Evolutionary conservation across 2,888 invertebrate genomes (phyloP).

Genomic region (Terebella lapidaria): DNA sequence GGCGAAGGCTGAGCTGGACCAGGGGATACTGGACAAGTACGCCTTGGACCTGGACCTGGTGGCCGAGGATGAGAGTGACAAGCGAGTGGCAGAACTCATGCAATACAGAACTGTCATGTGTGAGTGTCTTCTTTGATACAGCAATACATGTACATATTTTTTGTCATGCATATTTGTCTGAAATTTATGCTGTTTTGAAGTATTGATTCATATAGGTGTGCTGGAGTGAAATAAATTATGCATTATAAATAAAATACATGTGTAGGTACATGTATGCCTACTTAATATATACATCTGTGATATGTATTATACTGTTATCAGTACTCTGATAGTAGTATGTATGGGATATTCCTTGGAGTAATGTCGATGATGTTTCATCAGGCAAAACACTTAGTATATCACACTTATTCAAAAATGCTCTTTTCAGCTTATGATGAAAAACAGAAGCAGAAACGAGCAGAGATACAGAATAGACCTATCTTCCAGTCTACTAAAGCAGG

Average conservation of each 20-base stretch:
- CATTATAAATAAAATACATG: too few relatives aligned
- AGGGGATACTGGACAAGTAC: conserved; percentile 67
- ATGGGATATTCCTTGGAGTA: too few relatives aligned
- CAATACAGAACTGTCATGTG: conserved; percentile 4
- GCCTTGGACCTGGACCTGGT: conserved; percentile 74
- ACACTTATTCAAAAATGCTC: too few relatives aligned
- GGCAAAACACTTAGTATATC: too few relatives aligned
- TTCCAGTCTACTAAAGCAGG: background rate
- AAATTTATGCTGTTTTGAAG: background rate
- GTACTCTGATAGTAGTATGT: background rate
- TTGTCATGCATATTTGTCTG: background rate
- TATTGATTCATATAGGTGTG: too few relatives aligned
- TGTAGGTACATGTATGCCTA: too few relatives aligned
- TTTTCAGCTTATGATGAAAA: conserved; percentile 3
- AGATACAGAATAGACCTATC: background rate
- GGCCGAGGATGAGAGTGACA: conserved; percentile 76
- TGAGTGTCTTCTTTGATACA: background rate
- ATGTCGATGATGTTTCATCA: too few relatives aligned
- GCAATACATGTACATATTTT: background rate
- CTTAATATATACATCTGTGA: too few relatives aligned
- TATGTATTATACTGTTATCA: background rate
- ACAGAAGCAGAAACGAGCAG: conserved; percentile 2
- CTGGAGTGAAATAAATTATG: too few relatives aligned
- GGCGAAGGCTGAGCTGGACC: conserved; percentile 65
- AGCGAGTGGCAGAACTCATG: conserved; percentile 63